Evolutionary conservation across 2,797 vertebrate genomes (phyloP).

Genomic region (Sardinella longiceps): DNA sequence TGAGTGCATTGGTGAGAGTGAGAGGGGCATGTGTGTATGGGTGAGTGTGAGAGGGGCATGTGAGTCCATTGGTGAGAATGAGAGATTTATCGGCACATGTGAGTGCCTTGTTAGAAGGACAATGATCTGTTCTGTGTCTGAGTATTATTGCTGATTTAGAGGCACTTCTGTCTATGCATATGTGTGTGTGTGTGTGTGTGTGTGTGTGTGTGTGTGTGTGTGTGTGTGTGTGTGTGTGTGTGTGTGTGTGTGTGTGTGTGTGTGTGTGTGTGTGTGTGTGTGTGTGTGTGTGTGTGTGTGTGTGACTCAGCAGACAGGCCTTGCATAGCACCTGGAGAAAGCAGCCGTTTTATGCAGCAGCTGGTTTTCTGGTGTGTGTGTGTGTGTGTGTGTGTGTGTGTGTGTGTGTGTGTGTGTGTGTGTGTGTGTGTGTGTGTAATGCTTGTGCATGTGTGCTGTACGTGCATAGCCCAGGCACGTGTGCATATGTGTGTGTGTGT

Average conservation of each 20-base stretch:
- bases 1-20: neutral
- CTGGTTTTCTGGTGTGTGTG: neutral
- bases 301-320: neutral
- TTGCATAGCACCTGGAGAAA: slow-evolving; percentile 60
- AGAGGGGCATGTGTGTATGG: neutral
- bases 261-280: slow-evolving; percentile 29
- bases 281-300: neutral
- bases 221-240: slow-evolving; percentile 34
- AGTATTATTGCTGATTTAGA: neutral
- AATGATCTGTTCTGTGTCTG: neutral
- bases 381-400: neutral
- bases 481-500: slow-evolving; percentile 9
- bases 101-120: neutral
- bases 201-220: neutral
- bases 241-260: neutral
- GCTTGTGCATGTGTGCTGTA: neutral
- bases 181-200: slow-evolving; percentile 22
- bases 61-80: neutral
- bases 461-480: neutral
- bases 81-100: neutral
- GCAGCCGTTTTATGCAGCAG: slow-evolving; percentile 63
- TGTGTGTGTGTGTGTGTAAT: neutral
- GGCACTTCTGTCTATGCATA: neutral
- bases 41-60: neutral
- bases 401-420: neutral